Conservation (phyloP, 2,113 vertebrate species). For the Megatriorchis doriae region DNA sequence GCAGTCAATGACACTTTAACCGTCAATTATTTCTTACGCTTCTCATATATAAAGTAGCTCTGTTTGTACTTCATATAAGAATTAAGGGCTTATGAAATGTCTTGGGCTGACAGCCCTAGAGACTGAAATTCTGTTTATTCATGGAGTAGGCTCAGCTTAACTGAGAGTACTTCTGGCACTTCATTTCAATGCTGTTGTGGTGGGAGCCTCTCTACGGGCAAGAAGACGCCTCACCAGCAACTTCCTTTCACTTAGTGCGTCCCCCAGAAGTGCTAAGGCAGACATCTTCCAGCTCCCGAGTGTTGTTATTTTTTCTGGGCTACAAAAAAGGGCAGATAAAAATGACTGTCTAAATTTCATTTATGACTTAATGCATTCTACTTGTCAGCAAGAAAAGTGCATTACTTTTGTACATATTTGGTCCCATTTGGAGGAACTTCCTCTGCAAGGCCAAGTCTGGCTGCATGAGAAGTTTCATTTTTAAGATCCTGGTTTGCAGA, state of each 20-base stretch:
- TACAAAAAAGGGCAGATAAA: not conserved
- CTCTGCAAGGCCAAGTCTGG: not conserved
- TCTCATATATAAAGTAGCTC: not conserved
- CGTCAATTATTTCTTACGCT: not conserved
- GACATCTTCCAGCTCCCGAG: not conserved
- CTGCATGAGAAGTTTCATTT: not conserved
- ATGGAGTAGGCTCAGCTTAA: not conserved
- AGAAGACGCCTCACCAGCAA: not conserved
- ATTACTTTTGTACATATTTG: not conserved
- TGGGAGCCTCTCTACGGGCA: not conserved
- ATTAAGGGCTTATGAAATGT: not conserved
- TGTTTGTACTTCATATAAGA: not conserved
- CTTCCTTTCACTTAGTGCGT: not conserved
- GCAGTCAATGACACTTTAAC: not conserved
- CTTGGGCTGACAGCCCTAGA: not conserved
- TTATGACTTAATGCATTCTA: not conserved
- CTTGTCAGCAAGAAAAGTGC: not conserved
- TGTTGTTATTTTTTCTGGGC: not conserved
- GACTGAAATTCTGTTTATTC: not conserved
- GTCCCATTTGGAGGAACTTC: not conserved
- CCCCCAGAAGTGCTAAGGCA: not conserved
- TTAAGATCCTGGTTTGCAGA: not conserved
- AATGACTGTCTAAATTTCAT: not conserved
- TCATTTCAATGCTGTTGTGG: not conserved
- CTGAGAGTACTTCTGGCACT: not conserved